These are phyloP conservation scores for Pocillopora meandrina DNA, from an alignment of 92 coral and sea anemone species.

Conservation along the genomic window DNA sequence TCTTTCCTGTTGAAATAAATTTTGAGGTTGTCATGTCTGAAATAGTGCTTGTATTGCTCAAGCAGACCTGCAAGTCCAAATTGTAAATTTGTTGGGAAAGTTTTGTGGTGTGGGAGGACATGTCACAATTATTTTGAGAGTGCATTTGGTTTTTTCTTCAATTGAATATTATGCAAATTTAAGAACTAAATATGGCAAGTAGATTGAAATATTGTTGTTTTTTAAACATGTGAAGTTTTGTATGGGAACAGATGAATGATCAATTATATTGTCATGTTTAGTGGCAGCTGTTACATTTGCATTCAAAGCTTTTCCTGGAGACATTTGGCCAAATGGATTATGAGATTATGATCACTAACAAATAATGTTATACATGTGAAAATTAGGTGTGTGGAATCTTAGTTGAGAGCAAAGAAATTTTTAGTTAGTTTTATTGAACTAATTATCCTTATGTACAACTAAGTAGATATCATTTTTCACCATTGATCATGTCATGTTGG, in stretches of 20 bases:
- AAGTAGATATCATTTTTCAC: too few species aligned
- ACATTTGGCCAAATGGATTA: slow-evolving; percentile 12
- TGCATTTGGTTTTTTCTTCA: neutral
- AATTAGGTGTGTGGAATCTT: neutral
- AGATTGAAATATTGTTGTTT: neutral
- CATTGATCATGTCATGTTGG: too few species aligned
- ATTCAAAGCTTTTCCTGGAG: neutral
- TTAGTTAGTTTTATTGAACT: neutral
- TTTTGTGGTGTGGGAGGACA: neutral
- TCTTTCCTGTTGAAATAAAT: neutral
- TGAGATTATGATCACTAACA: slow-evolving; percentile 9
- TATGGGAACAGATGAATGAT: slow-evolving; percentile 25
- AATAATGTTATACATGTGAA: slow-evolving; percentile 1
- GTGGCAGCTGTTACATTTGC: slow-evolving; percentile 2
- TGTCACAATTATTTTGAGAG: neutral
- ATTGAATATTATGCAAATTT: slow-evolving; percentile 21
- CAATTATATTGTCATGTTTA: slow-evolving; percentile 13
- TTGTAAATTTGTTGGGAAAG: neutral
- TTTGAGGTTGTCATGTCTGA: neutral
- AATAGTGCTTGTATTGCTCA: neutral
- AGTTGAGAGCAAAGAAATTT: neutral
- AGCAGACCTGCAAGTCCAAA: neutral
- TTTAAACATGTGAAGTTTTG: slow-evolving; percentile 36
- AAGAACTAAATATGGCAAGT: slow-evolving; percentile 16
- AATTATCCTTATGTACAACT: neutral